These are phyloP conservation scores for Pogoniulus pusillus DNA, from an alignment of 2,797 vertebrate species.

Conservation along the genomic window DNA sequence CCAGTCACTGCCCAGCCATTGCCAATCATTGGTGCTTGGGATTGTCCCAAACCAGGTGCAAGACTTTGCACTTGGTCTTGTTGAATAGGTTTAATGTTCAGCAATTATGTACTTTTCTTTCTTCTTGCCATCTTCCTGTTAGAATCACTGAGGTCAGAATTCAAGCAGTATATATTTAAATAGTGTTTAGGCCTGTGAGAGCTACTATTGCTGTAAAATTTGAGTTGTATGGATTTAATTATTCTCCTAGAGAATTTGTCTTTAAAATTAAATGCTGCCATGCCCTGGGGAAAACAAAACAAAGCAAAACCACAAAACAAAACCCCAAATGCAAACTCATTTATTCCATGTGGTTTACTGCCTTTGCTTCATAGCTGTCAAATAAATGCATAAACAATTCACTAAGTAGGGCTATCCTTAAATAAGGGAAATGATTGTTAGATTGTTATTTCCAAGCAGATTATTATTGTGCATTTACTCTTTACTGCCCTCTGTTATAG, in stretches of 20 bases:
- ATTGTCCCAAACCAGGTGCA: no score
- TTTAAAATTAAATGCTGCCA: not conserved
- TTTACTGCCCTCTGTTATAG: not conserved
- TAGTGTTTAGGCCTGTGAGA: not conserved
- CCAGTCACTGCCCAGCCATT: no score
- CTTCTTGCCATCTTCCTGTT: not conserved
- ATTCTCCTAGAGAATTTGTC: not conserved
- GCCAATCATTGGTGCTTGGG: no score
- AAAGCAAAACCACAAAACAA: not conserved
- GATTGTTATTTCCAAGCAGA: constrained; percentile 13
- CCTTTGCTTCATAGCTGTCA: not conserved
- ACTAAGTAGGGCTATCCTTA: not conserved
- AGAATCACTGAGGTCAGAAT: not conserved
- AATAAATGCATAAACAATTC: constrained; percentile 15
- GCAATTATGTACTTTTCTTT: not conserved
- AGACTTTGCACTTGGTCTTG: no score
- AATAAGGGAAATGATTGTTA: constrained; percentile 13
- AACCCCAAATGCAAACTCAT: not conserved
- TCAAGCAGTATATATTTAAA: constrained; percentile 6
- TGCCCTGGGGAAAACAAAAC: not conserved
- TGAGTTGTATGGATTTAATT: not conserved
- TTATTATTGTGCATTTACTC: constrained; percentile 18
- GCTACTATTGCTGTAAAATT: not conserved
- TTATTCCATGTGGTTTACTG: not conserved
- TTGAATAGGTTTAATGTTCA: not conserved